Evolutionary conservation across 1,140 invertebrate species (phyloP).

Genomic region (Eriosoma lanigerum): DNA sequence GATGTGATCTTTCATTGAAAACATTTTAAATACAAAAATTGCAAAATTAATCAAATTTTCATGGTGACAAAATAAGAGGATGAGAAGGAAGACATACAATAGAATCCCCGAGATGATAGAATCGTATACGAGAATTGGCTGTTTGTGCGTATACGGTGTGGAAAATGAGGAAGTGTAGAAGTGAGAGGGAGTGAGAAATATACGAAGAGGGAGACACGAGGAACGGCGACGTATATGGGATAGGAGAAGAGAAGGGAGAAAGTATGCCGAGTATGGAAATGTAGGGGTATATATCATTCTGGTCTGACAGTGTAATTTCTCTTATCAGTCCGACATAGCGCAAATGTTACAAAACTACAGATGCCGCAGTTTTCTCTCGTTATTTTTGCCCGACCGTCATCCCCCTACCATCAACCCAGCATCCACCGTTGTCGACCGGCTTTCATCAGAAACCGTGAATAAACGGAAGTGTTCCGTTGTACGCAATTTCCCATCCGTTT

Average conservation of each 20-base stretch:
- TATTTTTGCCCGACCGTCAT: slow-evolving; percentile 2
- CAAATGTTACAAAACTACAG: slow-evolving; percentile 51
- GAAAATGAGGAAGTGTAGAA: slow-evolving; percentile 49
- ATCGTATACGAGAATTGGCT: slow-evolving; percentile 28
- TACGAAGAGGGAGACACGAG: slow-evolving; percentile 19
- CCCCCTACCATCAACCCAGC: background rate
- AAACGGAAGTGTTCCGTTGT: slow-evolving; percentile 24
- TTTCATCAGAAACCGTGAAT: slow-evolving; percentile 42
- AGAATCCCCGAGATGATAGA: slow-evolving; percentile 51
- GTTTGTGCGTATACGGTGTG: slow-evolving; percentile 17
- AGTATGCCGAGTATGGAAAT: slow-evolving; percentile 55
- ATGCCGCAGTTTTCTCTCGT: slow-evolving; percentile 42
- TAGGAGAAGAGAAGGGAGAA: slow-evolving; percentile 51
- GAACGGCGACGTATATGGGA: slow-evolving; percentile 24
- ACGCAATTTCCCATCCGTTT: slow-evolving; percentile 43
- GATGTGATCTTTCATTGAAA: background rate
- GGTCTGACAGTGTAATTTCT: slow-evolving; percentile 56
- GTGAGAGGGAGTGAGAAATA: background rate
- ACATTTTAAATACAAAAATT: slow-evolving; percentile 45
- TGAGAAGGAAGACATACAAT: slow-evolving; percentile 51
- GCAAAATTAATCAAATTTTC: slow-evolving; percentile 39
- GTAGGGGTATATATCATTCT: slow-evolving; percentile 55
- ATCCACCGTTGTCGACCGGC: slow-evolving; percentile 16
- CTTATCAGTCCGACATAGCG: slow-evolving; percentile 53
- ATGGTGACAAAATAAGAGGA: slow-evolving; percentile 52